Evolutionary conservation across 2,888 invertebrate species (phyloP).

Genomic region (Drosophila leonis): DNA sequence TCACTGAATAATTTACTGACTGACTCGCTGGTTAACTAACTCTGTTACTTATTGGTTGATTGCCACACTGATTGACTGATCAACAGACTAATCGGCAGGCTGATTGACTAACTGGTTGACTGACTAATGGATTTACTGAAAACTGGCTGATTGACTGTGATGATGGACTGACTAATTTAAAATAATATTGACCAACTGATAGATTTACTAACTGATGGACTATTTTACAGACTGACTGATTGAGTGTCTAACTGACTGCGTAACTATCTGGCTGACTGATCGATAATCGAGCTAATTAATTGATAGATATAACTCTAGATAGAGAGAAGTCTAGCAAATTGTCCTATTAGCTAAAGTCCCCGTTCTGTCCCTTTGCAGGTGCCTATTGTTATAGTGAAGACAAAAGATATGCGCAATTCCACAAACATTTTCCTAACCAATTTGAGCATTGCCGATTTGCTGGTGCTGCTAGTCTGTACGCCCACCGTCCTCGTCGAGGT

Average conservation of each 20-base stretch:
- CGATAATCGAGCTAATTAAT: too few relatives aligned
- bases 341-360: neutral
- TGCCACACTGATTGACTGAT: neutral
- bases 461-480: constrained; percentile 96
- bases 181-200: too few relatives aligned
- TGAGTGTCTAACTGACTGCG: neutral
- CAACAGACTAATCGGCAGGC: neutral
- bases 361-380: constrained; percentile 84
- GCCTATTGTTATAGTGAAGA: constrained; percentile 95
- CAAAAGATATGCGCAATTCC: constrained; percentile 97
- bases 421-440: constrained; percentile 98
- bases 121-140: neutral
- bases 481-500: constrained; percentile 98
- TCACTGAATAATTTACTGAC: neutral
- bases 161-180: neutral
- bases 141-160: neutral
- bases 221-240: neutral
- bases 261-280: neutral
- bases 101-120: neutral
- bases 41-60: neutral
- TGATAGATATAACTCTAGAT: too few relatives aligned
- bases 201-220: neutral
- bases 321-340: neutral
- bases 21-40: neutral
- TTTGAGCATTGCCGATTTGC: constrained; percentile 95